Evolutionary conservation across 2,113 vertebrate genomes (phyloP), one percentile per base, ranked within the genome.

Genomic region (Halichoeres trimaculatus): DNA sequence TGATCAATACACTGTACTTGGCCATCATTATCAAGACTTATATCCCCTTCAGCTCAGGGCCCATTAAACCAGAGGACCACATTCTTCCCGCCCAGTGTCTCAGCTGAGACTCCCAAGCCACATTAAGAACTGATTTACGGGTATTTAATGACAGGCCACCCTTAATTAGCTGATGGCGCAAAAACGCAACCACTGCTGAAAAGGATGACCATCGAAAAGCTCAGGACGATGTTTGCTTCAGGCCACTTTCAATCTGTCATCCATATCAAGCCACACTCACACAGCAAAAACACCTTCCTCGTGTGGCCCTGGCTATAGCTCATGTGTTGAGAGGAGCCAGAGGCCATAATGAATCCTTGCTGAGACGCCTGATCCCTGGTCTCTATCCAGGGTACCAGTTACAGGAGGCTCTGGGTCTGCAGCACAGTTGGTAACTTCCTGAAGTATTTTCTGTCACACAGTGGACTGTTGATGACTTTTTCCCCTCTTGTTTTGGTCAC

Each of bases 1-100:
- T 90, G 88, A 93, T 93, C 92, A 91, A 93, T 94, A 93, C 70
- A 65, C 76, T 77, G 83, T 84, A 87, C 84, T 92, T 84, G 70
- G 86, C 80, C 72, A 86, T 92, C 89, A 92, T 94, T 93, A 94
- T 91, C 81, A 91, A 91, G 87, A 92, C 90, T 78, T 88, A 90
- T 90, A 80, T 87, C 84, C 89, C 88, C 87, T 65, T 85, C 81
- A 81, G 75, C 85, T 84, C 86, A 58, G 85, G 74, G 80, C 76
- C 85, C 83, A 85, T 93, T 93, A 90, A 92, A 92, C 91, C 88
- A 89, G 80, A 85, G 78, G 74, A 80, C 76, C 87, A 80, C 84
- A 80, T 84, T 87, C 87, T 86, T 85, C 77, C 84, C 50, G 58
- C 77, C 85, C 76, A 45, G 69, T 86, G 69, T 92, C 78, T 88